A percentile compares a stretch with the other conserved stretches of the same genome.
Evolutionary conservation across 2,797 vertebrate species (phyloP).

Genomic region (Columba guinea): DNA sequence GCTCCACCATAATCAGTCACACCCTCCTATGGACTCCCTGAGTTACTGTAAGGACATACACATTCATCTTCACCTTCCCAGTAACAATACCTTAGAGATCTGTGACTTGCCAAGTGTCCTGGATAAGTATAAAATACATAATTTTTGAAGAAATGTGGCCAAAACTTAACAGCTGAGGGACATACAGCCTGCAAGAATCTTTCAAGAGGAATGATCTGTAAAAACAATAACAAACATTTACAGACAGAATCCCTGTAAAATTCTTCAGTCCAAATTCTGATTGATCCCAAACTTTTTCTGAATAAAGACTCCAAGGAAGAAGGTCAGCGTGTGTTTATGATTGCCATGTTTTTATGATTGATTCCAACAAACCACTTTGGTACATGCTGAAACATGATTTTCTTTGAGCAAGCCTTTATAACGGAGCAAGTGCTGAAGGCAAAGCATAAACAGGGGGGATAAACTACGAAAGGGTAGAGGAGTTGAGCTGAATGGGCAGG

Average conservation of each 20-base stretch:
- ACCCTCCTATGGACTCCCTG: background rate
- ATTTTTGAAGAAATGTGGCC: background rate
- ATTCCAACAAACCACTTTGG: background rate
- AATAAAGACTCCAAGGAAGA: background rate
- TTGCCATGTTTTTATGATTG: background rate
- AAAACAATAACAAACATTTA: background rate
- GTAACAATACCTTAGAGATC: background rate
- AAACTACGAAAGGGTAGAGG: background rate
- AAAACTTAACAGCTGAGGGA: background rate
- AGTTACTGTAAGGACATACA: background rate
- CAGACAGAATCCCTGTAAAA: background rate
- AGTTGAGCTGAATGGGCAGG: background rate
- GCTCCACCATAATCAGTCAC: background rate
- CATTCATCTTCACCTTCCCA: background rate
- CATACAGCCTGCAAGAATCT: background rate
- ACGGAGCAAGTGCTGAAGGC: background rate
- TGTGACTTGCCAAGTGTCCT: background rate
- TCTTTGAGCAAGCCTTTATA: background rate
- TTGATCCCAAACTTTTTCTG: background rate
- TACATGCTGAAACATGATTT: background rate
- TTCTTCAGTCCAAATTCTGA: background rate
- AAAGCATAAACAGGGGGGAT: background rate
- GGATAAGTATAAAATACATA: background rate
- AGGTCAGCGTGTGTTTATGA: background rate
- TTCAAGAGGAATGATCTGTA: constrained; percentile 4